Percentiles rank a stretch among this genome's conserved stretches.
Conservation (phyloP, 2,113 vertebrate species). For the Axis porcinus region DNA sequence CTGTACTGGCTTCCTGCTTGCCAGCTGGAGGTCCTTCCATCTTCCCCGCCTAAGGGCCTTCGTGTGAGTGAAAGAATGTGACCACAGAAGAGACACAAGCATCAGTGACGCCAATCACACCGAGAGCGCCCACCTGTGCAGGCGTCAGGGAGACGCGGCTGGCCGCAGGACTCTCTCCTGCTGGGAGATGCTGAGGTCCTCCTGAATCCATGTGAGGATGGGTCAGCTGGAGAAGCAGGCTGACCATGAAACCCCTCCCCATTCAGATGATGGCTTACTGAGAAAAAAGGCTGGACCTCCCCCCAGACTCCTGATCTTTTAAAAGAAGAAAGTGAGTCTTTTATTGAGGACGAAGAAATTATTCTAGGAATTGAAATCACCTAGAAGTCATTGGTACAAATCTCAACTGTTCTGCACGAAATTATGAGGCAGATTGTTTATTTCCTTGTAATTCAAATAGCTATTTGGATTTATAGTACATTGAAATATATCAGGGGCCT, state of each 20-base stretch:
- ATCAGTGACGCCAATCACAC: fast-evolving
- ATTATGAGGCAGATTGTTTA: neutral
- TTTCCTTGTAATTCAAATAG: neutral
- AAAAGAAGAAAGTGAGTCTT: neutral
- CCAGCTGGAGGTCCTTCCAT: too few species aligned
- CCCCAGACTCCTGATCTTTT: neutral
- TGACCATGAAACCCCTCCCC: fast-evolving
- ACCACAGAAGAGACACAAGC: neutral
- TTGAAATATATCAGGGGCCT: neutral
- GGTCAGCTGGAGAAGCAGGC: fast-evolving
- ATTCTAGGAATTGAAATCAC: neutral
- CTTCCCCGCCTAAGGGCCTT: fast-evolving
- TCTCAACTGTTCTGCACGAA: neutral
- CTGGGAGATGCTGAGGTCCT: fast-evolving
- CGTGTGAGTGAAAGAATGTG: neutral
- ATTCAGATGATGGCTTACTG: too few species aligned
- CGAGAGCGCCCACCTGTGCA: fast-evolving
- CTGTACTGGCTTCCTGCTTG: too few species aligned
- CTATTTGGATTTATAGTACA: neutral
- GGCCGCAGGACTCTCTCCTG: neutral
- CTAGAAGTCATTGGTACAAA: neutral
- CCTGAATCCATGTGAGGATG: fast-evolving
- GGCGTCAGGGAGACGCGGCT: fast-evolving
- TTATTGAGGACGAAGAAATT: neutral
- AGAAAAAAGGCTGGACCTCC: neutral